phyloP scores from a whole-genome alignment of 2,113 vertebrate genomes.

The Trogon surrucura region DNA sequence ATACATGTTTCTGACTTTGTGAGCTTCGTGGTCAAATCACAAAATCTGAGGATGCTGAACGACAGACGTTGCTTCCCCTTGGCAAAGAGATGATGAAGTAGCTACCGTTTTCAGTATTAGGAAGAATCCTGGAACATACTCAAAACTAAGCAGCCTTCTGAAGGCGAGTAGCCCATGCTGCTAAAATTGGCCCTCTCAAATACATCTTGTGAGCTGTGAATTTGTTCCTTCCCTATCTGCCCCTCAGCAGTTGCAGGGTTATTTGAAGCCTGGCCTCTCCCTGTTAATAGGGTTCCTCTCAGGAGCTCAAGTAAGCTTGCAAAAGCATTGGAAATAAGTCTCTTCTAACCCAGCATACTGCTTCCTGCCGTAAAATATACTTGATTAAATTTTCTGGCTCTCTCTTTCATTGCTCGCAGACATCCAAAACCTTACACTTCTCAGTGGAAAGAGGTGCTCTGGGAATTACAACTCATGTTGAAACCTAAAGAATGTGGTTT shows the following conservation, averaged over 20 bases:
- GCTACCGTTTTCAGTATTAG: neutral
- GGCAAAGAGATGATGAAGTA: neutral
- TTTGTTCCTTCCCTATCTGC: conserved; percentile 32
- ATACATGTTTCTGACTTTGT: neutral
- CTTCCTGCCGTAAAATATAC: conserved; percentile 45
- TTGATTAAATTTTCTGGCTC: conserved; percentile 57
- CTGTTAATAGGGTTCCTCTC: conserved; percentile 15
- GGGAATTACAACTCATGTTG: neutral
- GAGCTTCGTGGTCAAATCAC: neutral
- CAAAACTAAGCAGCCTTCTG: neutral
- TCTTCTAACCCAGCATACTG: neutral
- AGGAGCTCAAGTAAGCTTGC: conserved; percentile 14
- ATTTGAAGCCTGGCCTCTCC: conserved; percentile 17
- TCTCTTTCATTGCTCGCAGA: neutral
- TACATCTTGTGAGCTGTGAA: neutral
- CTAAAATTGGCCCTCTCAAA: neutral
- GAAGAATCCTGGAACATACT: neutral
- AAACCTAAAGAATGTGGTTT: conserved; percentile 29
- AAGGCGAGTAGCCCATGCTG: neutral
- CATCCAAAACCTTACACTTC: conserved; percentile 7
- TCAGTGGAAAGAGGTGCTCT: neutral
- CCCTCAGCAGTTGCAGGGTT: neutral
- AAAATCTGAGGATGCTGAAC: neutral
- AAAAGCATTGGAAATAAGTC: conserved; percentile 26
- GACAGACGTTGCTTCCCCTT: neutral